Evolutionary conservation across 1,140 invertebrate species (phyloP), one percentile per base, ranked within the genome.

Genomic region (Camponotus pennsylvanicus): DNA sequence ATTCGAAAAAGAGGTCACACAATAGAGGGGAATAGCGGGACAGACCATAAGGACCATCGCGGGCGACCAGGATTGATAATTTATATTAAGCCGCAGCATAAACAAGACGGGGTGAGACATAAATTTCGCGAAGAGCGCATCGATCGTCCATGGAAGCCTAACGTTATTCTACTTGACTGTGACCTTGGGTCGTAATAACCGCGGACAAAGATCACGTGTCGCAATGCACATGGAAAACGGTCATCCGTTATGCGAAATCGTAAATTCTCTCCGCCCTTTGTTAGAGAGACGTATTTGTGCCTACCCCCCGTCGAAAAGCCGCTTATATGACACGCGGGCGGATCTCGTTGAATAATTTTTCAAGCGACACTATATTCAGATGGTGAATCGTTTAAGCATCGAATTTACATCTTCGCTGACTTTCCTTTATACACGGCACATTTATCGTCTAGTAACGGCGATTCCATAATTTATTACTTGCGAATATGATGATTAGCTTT

Each of bases 171-270:
- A 27, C 84, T 49, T 75, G 77, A 67, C 69, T 82, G 55, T 89
- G 86, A 88, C 75, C 75, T 85, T 85, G 64, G 86, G 5, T 63
- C 75, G 55, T 57, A 42, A 61, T 79, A 73, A 88, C 69, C 57
- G 64, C 61, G 52, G 37, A 40, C 69, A 55, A 87, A 82, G 78
- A 71, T 21, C 55, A 61, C 37, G 80, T 67, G 69, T 64, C 52
- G 55, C 52, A 64, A 64, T 57, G 64, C 57, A 57, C 67, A 67
- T 75, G 80, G 67, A 85, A 88, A 89, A 69, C 40, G 66, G n/a
- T 69, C 59, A 73, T 77, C 67, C 59, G 75, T 86, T 86, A 86
- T 63, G 85, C 70, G 85, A 86, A 84, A 86, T 88, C 78, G 32
- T 86, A 87, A 86, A 86, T 82, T 83, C 78, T 59, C 71, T 55